Conservation (phyloP, 2,113 vertebrate genomes). For the Eudorcas thomsonii region DNA sequence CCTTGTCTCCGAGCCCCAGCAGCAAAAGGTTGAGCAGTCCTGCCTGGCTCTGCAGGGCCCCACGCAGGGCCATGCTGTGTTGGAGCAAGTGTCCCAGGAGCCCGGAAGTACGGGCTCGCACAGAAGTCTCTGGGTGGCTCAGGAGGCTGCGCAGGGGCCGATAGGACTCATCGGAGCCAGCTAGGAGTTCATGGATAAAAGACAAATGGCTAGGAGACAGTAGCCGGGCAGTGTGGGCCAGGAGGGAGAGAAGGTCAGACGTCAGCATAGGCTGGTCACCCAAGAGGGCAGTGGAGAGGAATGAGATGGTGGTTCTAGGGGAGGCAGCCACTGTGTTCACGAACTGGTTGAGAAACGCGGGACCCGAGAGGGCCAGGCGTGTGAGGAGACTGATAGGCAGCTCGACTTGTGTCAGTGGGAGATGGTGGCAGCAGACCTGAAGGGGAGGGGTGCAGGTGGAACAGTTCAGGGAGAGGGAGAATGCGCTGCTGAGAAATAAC, state of each 20-base stretch:
- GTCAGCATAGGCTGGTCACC: conserved; percentile 78
- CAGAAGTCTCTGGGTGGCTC: conserved; percentile 76
- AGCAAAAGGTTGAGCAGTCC: conserved; percentile 74
- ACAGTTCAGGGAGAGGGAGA: not conserved
- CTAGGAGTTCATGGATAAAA: conserved; percentile 78
- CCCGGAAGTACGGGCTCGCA: conserved; percentile 86
- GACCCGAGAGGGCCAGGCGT: conserved; percentile 85
- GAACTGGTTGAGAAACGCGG: conserved; percentile 78
- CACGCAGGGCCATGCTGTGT: conserved; percentile 54
- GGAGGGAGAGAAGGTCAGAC: conserved; percentile 87
- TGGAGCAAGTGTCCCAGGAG: conserved; percentile 86
- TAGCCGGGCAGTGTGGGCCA: conserved; percentile 82
- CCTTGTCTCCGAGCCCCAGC: conserved; percentile 73
- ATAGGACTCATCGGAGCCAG: conserved; percentile 57
- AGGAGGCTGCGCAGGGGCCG: conserved; percentile 76
- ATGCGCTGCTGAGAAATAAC: not conserved
- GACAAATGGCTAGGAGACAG: conserved; percentile 67
- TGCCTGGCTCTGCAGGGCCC: conserved; percentile 55
- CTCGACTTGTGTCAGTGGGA: conserved; percentile 80
- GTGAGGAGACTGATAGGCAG: conserved; percentile 89
- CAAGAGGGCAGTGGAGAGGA: conserved; percentile 73
- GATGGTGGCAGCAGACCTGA: conserved; percentile 85
- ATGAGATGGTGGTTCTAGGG: conserved; percentile 43
- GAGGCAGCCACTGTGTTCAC: conserved; percentile 70
- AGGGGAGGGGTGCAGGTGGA: not conserved